These are phyloP conservation scores for Actinia tenebrosa DNA, from an alignment of 64 coral and sea anemone genomes.

Conservation along the genomic window DNA sequence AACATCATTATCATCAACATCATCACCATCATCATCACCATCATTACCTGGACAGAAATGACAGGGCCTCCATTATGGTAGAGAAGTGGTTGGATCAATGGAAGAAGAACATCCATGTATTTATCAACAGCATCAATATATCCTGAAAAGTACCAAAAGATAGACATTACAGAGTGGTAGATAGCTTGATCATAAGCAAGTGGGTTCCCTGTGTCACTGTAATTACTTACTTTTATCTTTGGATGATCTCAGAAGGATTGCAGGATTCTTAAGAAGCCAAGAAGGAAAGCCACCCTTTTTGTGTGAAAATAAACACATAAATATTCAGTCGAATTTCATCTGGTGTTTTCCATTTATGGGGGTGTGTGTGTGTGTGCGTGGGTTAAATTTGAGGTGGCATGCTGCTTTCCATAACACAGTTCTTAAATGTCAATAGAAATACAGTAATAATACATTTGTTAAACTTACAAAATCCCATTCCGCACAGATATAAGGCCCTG, in stretches of 20 bases:
- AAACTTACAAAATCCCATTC: constrained; percentile 41
- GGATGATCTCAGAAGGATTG: constrained; percentile 43
- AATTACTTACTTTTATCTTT: constrained; percentile 28
- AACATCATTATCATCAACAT: too few species aligned
- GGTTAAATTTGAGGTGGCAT: not conserved
- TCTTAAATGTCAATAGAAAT: too few species aligned
- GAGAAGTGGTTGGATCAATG: constrained; percentile 39
- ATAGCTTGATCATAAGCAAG: too few species aligned
- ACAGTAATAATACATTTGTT: too few species aligned
- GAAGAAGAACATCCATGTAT: constrained; percentile 50
- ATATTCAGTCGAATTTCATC: too few species aligned
- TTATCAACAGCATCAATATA: constrained; percentile 55
- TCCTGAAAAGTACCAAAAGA: not conserved
- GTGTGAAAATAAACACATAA: not conserved
- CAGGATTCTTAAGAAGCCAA: constrained; percentile 40
- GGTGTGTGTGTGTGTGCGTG: not conserved
- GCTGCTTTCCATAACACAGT: too few species aligned
- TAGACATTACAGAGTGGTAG: too few species aligned
- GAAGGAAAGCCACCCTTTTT: constrained; percentile 52
- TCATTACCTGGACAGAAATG: constrained; percentile 54
- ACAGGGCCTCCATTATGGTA: constrained; percentile 59
- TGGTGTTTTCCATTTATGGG: too few species aligned
- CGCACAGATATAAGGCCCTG: constrained; percentile 48
- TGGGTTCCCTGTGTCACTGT: too few species aligned
- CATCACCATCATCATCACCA: too few species aligned